phyloP scores from a whole-genome alignment of 2,888 invertebrate species.

The Incurvaria masculella region DNA sequence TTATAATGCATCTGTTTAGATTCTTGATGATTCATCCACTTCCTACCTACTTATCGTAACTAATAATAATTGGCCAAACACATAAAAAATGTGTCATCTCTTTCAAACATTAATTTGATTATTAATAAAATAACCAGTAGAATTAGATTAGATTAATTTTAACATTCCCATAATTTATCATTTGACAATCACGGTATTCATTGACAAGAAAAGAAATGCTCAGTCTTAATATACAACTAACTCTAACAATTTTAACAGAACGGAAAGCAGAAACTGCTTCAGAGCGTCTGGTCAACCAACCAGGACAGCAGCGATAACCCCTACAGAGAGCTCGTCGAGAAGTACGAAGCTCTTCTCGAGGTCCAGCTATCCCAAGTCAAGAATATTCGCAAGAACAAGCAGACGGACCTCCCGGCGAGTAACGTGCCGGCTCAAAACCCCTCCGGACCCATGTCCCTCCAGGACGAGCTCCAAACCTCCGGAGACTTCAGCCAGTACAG shows the following conservation, averaged over 20 bases:
- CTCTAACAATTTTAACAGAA: constrained; percentile 30
- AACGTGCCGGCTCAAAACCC: constrained; percentile 28
- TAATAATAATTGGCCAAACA: constrained; percentile 24
- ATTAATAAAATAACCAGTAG: not conserved
- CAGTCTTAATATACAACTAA: constrained; percentile 2
- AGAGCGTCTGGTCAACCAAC: constrained; percentile 52
- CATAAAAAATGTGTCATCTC: constrained; percentile 29
- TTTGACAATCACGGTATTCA: not conserved
- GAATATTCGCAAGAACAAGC: constrained; percentile 43
- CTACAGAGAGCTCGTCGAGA: constrained; percentile 78
- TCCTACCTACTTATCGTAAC: constrained; percentile 20
- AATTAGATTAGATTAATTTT: not conserved
- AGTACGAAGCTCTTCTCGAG: constrained; percentile 79
- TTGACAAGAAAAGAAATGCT: not conserved
- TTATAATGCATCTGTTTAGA: constrained; percentile 6
- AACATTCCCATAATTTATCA: not conserved
- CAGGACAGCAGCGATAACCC: constrained; percentile 61
- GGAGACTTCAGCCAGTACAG: constrained; percentile 67
- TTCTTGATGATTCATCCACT: constrained; percentile 19
- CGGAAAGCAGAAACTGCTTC: constrained; percentile 49
- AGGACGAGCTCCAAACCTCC: constrained; percentile 74
- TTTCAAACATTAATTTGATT: constrained; percentile 18
- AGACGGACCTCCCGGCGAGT: constrained; percentile 19
- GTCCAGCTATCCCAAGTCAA: constrained; percentile 66
- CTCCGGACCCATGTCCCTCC: constrained; percentile 53